Percentiles rank a stretch among this genome's conserved stretches.
phyloP scores from a whole-genome alignment of 2,113 vertebrate genomes.

The Isurus oxyrinchus region DNA sequence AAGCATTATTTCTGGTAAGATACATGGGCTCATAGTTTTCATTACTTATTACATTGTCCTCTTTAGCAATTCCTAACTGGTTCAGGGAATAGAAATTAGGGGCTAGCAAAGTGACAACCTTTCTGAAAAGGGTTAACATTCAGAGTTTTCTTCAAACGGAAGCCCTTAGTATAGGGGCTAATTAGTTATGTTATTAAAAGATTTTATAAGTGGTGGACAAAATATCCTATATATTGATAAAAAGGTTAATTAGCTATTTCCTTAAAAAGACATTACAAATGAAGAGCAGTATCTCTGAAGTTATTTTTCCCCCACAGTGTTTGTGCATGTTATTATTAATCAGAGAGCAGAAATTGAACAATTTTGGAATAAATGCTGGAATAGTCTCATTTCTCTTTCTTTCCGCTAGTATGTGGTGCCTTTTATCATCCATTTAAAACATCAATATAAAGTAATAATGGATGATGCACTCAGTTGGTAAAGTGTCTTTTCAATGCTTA shows the following conservation, averaged over 20 bases:
- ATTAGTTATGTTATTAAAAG: neutral
- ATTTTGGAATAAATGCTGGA: neutral
- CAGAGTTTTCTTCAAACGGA: neutral
- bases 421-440: neutral
- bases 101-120: neutral
- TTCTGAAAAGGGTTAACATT: neutral
- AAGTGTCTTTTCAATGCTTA: neutral
- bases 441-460: neutral
- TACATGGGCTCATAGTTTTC: neutral
- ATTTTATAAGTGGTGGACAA: neutral
- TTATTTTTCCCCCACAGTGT: neutral
- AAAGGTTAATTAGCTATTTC: neutral
- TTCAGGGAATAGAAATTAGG: neutral
- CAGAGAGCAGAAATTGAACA: neutral
- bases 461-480: no score
- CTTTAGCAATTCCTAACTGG: neutral
- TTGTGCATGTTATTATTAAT: neutral
- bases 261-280: neutral
- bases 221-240: neutral
- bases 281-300: neutral
- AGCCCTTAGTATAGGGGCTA: neutral
- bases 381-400: neutral
- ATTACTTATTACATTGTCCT: neutral
- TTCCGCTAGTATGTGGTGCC: neutral
- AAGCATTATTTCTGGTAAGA: neutral